Conservation (phyloP, 2,113 vertebrate genomes). For the Myotis davidii region DNA sequence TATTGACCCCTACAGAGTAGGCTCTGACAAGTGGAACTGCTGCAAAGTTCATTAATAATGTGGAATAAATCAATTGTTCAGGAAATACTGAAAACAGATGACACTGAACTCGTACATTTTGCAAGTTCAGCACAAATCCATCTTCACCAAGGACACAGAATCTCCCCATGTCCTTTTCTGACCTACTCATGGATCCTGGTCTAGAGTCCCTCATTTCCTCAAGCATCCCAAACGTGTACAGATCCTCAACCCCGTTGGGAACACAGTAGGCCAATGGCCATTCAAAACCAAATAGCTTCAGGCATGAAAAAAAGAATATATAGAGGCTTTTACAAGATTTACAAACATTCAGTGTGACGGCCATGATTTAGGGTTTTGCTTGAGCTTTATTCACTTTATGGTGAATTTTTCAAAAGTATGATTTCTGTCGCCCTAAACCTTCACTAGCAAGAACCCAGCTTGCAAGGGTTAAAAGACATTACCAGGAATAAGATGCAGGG, state of each 20-base stretch:
- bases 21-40: constrained; percentile 95
- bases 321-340: constrained; percentile 29
- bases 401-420: background rate
- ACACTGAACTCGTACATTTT: constrained; percentile 84
- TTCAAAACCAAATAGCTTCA: background rate
- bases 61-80: constrained; percentile 96
- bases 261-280: background rate
- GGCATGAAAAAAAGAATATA: background rate
- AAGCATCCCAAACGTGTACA: background rate
- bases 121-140: constrained; percentile 86
- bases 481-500: background rate
- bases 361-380: background rate
- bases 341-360: background rate
- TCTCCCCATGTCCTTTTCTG: constrained; percentile 78
- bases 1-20: constrained; percentile 94
- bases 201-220: background rate
- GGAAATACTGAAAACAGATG: constrained; percentile 90
- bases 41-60: constrained; percentile 99
- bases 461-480: background rate
- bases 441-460: background rate
- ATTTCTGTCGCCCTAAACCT: background rate
- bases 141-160: constrained; percentile 84
- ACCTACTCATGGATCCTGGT: constrained; percentile 50
- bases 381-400: background rate
- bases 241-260: background rate